These are phyloP conservation scores for Megaceryle maxima DNA, from an alignment of 2,113 vertebrate species.

Conservation along the genomic window DNA sequence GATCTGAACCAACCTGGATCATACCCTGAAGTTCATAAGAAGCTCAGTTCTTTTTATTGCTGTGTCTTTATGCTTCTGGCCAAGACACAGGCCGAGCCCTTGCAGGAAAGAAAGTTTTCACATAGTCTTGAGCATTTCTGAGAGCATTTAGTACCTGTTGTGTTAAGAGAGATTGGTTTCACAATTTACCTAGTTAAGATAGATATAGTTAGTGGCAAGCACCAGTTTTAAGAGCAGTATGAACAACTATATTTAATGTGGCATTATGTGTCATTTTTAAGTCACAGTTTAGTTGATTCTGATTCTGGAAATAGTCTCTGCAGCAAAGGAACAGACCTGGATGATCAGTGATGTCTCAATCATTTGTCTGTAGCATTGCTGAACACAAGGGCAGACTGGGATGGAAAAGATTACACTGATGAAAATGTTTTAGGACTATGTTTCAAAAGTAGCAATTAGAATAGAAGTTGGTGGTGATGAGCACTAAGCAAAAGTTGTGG, in stretches of 20 bases:
- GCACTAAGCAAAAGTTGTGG: background rate
- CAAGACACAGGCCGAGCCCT: background rate
- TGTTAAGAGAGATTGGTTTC: background rate
- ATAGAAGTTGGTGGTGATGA: background rate
- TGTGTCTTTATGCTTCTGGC: background rate
- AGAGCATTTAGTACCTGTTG: background rate
- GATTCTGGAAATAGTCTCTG: background rate
- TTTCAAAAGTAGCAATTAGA: background rate
- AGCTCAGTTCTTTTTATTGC: background rate
- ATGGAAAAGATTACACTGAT: background rate
- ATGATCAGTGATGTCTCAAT: fast-evolving
- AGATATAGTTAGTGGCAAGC: background rate
- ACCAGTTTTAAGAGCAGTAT: background rate
- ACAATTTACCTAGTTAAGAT: background rate
- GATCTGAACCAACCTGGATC: background rate
- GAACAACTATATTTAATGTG: background rate
- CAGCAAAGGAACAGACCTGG: background rate
- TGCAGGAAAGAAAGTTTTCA: background rate
- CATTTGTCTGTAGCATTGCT: background rate
- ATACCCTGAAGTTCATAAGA: background rate
- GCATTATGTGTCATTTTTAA: background rate
- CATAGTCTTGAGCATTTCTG: background rate
- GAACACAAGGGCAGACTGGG: background rate
- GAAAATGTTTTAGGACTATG: background rate
- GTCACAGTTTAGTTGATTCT: background rate